Base-by-base conservation (phyloP, 2,797 vertebrate species). In the Mus spretus region DNA sequence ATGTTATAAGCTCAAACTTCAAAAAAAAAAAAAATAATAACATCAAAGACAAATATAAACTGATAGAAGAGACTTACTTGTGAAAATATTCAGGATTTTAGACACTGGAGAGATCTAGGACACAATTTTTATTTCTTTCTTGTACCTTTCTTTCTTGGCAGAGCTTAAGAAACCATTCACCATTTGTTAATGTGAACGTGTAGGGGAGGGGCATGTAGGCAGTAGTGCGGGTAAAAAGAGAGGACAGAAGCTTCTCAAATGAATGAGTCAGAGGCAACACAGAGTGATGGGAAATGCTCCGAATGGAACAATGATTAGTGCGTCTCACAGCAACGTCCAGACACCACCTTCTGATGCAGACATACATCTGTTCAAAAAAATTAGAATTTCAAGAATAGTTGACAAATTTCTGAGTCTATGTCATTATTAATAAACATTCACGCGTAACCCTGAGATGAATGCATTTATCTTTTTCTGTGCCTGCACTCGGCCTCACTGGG, bases 371-470 rank as follows among this genome's bases (percentile, higher is more conserved):
- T 50, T 53, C 17, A 83, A 83, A 79, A 93, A 79, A 53, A 92
- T 24, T 53, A 77, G 9, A 92, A 83, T 57, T 87, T 94, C 90
- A 87, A 79, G 55, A 82, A 67, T 31, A n/a, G 47, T 8, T 24
- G 82, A n/a, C 63, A 72, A 50, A 77, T 61, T 3, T 86, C 55
- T 61, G 37, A 9, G 4, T 55, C 40, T 53, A 10, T 26, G 26
- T 50, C 22, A 85, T 44, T 40, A 80, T 61, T 72, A 94, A 34
- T 37, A 97, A 95, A 75, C 65, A 88, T 24, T n/a, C 31, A 83
- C 28, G 2, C 11, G 28, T 40, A 40, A 53, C 12, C 28, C 2
- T 7, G 7, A 90, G n/a, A 67, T 78, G 24, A 65, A 83, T 0
- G 14, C 31, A 37, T 3, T 44, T 4, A 26, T 44, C 10, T 61